Evolutionary conservation across 2,888 invertebrate species (phyloP).

Genomic region (Scaptomyza parva): DNA sequence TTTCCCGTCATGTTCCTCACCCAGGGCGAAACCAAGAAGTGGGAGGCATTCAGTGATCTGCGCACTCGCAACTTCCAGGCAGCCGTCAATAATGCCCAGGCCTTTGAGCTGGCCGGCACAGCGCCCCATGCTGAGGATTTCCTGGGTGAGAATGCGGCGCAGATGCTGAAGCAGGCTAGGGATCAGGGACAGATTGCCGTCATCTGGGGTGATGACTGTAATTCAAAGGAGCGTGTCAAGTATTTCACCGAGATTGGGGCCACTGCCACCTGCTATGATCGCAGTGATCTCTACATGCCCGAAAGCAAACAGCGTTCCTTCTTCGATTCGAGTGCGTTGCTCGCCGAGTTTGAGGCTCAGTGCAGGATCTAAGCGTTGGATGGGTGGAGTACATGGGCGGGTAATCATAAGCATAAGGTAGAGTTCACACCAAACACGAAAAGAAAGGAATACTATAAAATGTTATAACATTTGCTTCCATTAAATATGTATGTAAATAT

Average conservation of each 20-base stretch:
- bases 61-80: constrained; percentile 92
- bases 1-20: constrained; percentile 97
- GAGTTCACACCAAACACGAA: constrained; percentile 7
- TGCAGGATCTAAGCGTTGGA: constrained; percentile 52
- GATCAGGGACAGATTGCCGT: constrained; percentile 94
- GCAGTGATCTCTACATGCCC: constrained; percentile 87
- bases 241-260: constrained; percentile 94
- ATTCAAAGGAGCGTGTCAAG: constrained; percentile 92
- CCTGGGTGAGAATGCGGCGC: constrained; percentile 88
- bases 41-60: constrained; percentile 92
- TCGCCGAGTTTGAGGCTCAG: constrained; percentile 76
- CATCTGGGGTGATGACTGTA: constrained; percentile 98
- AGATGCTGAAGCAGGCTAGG: constrained; percentile 89
- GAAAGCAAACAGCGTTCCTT: constrained; percentile 73
- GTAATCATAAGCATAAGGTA: constrained; percentile 33
- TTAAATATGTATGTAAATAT: constrained; percentile 25
- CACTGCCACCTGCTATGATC: constrained; percentile 98
- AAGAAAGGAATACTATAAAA: not conserved
- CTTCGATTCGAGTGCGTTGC: constrained; percentile 72
- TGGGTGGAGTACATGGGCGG: constrained; percentile 18
- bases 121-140: constrained; percentile 97
- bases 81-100: constrained; percentile 92
- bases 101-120: constrained; percentile 93
- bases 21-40: constrained; percentile 82
- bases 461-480: constrained; percentile 12